phyloP scores from a whole-genome alignment of 2,113 vertebrate genomes.

The Callaeas wilsoni region DNA sequence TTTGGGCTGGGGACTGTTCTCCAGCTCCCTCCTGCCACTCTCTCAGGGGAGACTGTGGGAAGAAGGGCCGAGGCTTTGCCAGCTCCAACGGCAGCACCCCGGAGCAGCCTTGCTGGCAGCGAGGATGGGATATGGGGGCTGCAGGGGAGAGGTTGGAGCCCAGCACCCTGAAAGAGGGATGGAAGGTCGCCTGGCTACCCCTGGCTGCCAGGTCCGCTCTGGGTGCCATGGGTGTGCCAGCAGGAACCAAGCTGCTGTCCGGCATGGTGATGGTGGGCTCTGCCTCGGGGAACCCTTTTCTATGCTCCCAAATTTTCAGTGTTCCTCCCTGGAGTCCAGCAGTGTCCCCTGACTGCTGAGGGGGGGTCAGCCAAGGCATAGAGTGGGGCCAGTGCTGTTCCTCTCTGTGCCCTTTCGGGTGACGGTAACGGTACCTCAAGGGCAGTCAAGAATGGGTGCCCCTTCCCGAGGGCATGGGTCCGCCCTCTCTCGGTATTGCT shows the following conservation, averaged over 20 bases:
- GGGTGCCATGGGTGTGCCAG: not conserved
- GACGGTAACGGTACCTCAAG: not conserved
- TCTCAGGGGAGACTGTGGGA: fast-evolving
- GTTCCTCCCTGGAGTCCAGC: not conserved
- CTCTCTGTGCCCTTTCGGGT: not conserved
- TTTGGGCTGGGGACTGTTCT: not conserved
- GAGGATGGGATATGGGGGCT: not conserved
- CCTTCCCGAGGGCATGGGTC: not conserved
- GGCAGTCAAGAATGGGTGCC: not conserved
- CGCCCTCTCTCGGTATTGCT: not conserved
- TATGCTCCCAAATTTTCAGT: not conserved
- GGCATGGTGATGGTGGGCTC: not conserved
- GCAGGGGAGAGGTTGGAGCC: not conserved
- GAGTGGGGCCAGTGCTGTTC: not conserved
- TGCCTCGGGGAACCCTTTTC: not conserved
- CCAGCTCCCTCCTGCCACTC: not conserved
- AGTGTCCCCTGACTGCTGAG: fast-evolving
- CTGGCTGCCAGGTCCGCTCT: not conserved
- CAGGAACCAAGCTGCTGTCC: not conserved
- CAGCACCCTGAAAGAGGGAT: not conserved
- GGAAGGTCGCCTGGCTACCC: not conserved
- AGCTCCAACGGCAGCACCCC: fast-evolving
- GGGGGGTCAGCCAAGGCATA: not conserved
- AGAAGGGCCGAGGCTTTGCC: not conserved
- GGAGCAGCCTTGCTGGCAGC: not conserved